phyloP scores from a whole-genome alignment of 1,140 invertebrate genomes.

The Leptoteleia sp. region DNA sequence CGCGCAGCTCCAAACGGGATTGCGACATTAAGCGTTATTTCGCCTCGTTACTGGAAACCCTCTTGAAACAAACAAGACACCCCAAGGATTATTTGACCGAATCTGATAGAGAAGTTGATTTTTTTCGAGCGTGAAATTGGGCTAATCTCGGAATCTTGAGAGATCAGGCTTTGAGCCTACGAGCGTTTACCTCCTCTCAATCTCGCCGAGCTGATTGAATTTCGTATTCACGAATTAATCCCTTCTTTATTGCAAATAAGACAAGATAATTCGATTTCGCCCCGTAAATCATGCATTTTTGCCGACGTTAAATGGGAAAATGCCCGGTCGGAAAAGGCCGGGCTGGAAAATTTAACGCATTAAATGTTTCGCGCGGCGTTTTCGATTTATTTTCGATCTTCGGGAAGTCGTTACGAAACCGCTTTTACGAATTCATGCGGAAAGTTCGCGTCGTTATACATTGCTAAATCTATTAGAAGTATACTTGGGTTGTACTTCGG shows the following conservation, averaged over 20 bases:
- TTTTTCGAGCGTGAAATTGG: constrained; percentile 61
- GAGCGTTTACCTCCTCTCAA: constrained; percentile 35
- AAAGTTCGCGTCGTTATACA: constrained; percentile 26
- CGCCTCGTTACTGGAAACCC: constrained; percentile 23
- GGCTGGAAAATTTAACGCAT: background rate
- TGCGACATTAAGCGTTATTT: constrained; percentile 31
- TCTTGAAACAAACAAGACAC: constrained; percentile 48
- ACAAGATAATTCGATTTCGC: constrained; percentile 38
- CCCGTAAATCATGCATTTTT: constrained; percentile 8
- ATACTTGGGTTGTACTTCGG: constrained; percentile 29
- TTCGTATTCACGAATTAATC: constrained; percentile 46
- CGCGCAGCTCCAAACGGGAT: constrained; percentile 17
- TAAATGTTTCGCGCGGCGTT: background rate
- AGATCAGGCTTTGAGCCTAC: constrained; percentile 41
- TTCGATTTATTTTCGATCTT: constrained; percentile 8
- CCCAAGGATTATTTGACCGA: constrained; percentile 57
- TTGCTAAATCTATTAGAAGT: constrained; percentile 37
- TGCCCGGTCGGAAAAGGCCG: too few species aligned
- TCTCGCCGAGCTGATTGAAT: constrained; percentile 40
- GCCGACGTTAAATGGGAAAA: background rate
- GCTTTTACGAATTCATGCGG: constrained; percentile 14
- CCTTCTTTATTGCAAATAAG: constrained; percentile 36
- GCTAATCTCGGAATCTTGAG: constrained; percentile 54
- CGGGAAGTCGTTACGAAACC: constrained; percentile 3
- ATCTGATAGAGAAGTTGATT: constrained; percentile 46